A percentile compares a stretch with the other conserved stretches of the same genome.
These are phyloP conservation scores for Salmo trutta DNA, from an alignment of 2,797 vertebrate genomes.

Conservation along the genomic window DNA sequence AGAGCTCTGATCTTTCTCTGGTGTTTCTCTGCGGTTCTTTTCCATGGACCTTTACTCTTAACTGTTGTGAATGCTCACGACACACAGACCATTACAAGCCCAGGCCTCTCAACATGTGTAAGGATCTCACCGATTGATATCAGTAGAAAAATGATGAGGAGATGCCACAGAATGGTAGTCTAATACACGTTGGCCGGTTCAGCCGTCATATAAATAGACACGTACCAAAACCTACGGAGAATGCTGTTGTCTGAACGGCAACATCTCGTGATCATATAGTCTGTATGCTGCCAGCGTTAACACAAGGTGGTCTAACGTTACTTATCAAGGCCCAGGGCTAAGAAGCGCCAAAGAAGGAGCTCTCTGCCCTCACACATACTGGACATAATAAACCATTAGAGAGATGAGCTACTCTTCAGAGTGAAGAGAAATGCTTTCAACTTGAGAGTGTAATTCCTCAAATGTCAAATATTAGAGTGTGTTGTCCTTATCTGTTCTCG, in stretches of 20 bases:
- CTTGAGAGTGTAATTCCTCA: not conserved
- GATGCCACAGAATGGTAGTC: not conserved
- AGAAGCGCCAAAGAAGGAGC: not conserved
- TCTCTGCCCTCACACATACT: not conserved
- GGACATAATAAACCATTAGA: not conserved
- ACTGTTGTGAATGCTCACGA: too few species aligned
- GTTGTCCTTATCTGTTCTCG: not conserved
- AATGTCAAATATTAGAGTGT: conserved; percentile 19
- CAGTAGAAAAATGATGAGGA: not conserved
- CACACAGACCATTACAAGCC: too few species aligned
- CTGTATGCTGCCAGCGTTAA: not conserved
- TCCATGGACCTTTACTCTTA: too few species aligned
- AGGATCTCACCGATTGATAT: not conserved
- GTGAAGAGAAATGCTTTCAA: not conserved
- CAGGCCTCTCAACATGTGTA: not conserved
- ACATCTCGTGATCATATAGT: not conserved
- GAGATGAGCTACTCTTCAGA: not conserved
- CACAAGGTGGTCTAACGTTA: conserved; percentile 25
- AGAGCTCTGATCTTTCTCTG: not conserved
- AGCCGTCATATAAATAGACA: not conserved
- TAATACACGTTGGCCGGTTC: not conserved
- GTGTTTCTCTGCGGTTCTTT: too few species aligned
- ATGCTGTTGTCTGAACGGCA: not conserved
- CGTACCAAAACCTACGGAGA: not conserved
- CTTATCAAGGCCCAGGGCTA: not conserved